A percentile compares a stretch with the other conserved stretches of the same genome.
Conservation (phyloP, 1,140 invertebrate species). For the Cataglyphis hispanica region DNA sequence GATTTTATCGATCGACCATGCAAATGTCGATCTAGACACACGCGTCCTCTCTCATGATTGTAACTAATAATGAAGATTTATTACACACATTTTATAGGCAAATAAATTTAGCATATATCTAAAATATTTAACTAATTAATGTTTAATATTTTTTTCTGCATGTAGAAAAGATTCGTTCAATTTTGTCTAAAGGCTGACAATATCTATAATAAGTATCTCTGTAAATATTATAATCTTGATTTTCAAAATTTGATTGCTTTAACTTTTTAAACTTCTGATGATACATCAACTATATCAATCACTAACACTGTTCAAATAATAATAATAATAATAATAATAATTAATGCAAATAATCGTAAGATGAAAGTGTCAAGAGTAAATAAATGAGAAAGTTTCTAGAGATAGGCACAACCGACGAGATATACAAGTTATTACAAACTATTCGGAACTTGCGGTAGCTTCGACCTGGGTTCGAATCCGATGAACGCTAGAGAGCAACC, state of each 20-base stretch:
- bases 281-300: not conserved
- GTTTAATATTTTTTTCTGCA: not conserved
- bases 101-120: no score
- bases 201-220: not conserved
- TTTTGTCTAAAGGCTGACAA: not conserved
- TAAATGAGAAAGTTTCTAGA: not conserved
- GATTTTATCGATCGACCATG: not conserved
- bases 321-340: slow-evolving; percentile 1
- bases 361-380: not conserved
- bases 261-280: not conserved
- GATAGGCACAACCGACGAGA: not conserved
- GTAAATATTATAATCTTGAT: not conserved
- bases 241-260: not conserved
- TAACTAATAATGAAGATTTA: not conserved
- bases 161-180: not conserved
- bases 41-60: not conserved
- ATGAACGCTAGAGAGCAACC: slow-evolving; percentile 13
- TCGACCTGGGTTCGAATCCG: no score
- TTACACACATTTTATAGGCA: not conserved
- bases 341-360: not conserved
- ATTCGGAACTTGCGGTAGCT: not conserved
- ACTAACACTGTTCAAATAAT: not conserved
- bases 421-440: slow-evolving; percentile 15
- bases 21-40: not conserved
- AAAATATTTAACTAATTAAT: no score